A percentile compares a stretch with the other conserved stretches of the same genome.
Evolutionary conservation across 2,113 vertebrate genomes (phyloP).

Genomic region (Sterrhoptilus dennistouni): DNA sequence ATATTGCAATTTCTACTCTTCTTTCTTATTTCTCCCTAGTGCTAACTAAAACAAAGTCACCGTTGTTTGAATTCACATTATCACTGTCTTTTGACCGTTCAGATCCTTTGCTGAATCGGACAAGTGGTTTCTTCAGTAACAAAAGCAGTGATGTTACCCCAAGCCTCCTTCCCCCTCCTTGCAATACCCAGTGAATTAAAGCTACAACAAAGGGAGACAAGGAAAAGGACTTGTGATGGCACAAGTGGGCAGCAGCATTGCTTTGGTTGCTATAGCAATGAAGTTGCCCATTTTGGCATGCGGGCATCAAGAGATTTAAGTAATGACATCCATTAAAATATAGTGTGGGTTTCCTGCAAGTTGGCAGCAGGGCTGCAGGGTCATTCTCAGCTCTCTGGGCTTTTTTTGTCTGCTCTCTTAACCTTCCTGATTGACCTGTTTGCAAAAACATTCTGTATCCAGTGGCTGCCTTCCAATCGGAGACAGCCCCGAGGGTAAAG

Average conservation of each 20-base stretch:
- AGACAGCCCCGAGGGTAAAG: background rate
- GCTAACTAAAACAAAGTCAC: background rate
- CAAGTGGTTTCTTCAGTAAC: background rate
- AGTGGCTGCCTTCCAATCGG: background rate
- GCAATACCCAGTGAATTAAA: background rate
- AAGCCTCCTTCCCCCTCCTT: background rate
- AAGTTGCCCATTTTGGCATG: background rate
- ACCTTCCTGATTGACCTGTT: conserved; percentile 32
- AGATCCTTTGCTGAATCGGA: background rate
- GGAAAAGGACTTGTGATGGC: background rate
- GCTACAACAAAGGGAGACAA: background rate
- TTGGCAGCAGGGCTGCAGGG: background rate
- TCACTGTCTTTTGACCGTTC: background rate
- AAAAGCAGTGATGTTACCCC: background rate
- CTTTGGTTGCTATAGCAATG: background rate
- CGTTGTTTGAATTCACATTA: background rate
- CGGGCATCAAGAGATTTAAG: background rate
- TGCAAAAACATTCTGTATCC: conserved; percentile 11
- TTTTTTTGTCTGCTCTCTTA: background rate
- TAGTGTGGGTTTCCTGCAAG: background rate
- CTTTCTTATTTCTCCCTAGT: background rate
- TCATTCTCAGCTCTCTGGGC: background rate
- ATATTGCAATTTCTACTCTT: background rate
- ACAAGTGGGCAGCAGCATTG: background rate
- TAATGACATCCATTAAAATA: background rate